A percentile compares a stretch with the other conserved stretches of the same genome.
phyloP scores from a whole-genome alignment of 2,113 vertebrate genomes.

The Redunca redunca region DNA sequence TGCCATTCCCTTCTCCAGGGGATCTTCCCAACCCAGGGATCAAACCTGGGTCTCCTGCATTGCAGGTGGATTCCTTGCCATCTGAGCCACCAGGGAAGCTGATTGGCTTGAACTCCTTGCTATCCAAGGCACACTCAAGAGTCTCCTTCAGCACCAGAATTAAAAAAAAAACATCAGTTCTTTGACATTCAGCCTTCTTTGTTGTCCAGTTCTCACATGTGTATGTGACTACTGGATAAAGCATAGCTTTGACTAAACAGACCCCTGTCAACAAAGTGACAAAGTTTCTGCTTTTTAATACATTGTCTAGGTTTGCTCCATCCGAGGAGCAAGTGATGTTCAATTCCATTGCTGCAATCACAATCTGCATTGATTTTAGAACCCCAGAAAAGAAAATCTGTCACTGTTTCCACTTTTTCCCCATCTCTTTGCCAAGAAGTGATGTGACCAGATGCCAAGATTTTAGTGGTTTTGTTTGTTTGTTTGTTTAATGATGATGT shows the following conservation, averaged over 20 bases:
- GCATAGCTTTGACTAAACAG: background rate
- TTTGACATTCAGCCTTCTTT: background rate
- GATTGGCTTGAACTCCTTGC: background rate
- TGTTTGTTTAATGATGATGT: no score
- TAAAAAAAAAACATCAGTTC: background rate
- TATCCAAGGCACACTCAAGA: background rate
- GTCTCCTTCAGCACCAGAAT: rapidly evolving
- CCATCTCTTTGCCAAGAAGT: background rate
- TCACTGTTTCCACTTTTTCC: background rate
- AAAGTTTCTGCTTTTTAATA: background rate
- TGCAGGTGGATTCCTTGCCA: background rate
- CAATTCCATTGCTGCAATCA: background rate
- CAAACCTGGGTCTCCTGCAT: background rate
- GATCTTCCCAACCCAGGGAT: background rate
- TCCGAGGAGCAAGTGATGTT: background rate
- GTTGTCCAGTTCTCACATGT: background rate
- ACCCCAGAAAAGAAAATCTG: background rate
- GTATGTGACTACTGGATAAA: background rate
- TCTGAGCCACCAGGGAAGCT: background rate
- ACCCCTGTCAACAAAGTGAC: background rate
- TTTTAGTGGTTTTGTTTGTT: background rate
- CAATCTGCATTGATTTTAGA: background rate
- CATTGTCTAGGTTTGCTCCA: background rate
- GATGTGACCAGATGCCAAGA: background rate
- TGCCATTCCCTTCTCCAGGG: background rate